Conservation (phyloP, 2,113 vertebrate species). For the Psophia crepitans region DNA sequence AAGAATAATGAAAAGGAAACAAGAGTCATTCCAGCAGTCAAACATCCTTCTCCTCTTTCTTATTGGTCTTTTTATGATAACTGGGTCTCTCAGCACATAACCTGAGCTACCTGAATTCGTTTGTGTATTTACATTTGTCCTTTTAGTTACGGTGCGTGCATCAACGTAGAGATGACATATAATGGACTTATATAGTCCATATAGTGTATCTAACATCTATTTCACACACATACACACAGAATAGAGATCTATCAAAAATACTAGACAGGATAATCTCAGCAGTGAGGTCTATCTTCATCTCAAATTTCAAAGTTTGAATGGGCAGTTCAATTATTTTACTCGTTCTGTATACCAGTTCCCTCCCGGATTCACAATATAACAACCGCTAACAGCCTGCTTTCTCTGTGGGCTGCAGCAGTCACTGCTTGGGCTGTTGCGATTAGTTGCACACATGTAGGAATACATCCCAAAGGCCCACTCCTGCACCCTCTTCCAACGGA, state of each 20-base stretch:
- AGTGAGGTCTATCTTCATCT: neutral
- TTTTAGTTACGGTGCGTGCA: neutral
- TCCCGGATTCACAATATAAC: neutral
- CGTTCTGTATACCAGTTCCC: neutral
- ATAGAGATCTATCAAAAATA: neutral
- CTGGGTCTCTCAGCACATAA: neutral
- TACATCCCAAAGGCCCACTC: neutral
- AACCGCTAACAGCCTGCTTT: neutral
- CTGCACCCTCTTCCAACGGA: neutral
- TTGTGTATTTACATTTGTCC: neutral
- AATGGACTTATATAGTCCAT: too few species aligned
- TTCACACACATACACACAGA: neutral
- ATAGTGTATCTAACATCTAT: neutral
- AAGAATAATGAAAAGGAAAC: slow-evolving; percentile 78
- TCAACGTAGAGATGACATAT: neutral
- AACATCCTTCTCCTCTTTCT: slow-evolving; percentile 52
- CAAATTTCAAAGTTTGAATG: neutral
- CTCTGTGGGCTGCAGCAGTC: neutral
- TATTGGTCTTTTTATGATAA: slow-evolving; percentile 67
- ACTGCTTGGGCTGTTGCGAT: neutral
- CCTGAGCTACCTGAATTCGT: neutral
- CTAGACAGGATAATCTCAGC: neutral
- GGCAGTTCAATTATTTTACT: neutral
- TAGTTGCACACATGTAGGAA: neutral
- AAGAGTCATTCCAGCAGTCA: slow-evolving; percentile 74